These are phyloP conservation scores for Heterodera filipjevi DNA, from an alignment of 2,888 invertebrate genomes.

Conservation along the genomic window DNA sequence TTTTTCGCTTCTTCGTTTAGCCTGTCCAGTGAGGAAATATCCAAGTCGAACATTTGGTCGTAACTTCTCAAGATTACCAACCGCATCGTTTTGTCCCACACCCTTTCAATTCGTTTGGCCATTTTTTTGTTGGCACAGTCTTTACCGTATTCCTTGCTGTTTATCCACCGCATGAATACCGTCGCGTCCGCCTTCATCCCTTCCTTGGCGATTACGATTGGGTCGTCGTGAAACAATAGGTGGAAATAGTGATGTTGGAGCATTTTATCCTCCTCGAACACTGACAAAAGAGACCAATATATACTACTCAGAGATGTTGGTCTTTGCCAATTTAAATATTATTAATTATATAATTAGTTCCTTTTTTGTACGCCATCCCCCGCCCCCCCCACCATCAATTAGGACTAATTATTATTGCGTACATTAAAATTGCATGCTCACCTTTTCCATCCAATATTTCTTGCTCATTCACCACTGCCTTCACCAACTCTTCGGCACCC, in stretches of 20 bases:
- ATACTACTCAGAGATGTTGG: neutral
- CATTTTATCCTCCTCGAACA: neutral
- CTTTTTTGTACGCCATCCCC: too few species aligned
- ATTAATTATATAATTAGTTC: neutral
- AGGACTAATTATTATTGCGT: too few species aligned
- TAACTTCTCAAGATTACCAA: neutral
- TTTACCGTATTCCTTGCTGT: neutral
- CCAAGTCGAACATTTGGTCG: neutral
- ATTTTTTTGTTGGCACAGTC: neutral
- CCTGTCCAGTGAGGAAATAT: neutral
- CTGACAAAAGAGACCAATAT: neutral
- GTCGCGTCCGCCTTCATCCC: neutral
- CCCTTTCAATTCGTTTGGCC: neutral
- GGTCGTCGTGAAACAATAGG: neutral
- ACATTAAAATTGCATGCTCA: too few species aligned
- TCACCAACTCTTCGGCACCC: neutral
- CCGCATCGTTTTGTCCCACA: neutral
- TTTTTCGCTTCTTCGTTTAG: neutral
- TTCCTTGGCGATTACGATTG: neutral
- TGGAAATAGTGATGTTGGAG: neutral
- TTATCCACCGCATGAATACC: neutral
- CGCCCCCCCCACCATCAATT: too few species aligned
- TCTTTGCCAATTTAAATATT: neutral
- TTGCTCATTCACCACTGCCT: neutral
- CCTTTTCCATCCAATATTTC: too few species aligned